Evolutionary conservation across 2,113 vertebrate species (phyloP).

Genomic region (Gnathonemus longibarbis): DNA sequence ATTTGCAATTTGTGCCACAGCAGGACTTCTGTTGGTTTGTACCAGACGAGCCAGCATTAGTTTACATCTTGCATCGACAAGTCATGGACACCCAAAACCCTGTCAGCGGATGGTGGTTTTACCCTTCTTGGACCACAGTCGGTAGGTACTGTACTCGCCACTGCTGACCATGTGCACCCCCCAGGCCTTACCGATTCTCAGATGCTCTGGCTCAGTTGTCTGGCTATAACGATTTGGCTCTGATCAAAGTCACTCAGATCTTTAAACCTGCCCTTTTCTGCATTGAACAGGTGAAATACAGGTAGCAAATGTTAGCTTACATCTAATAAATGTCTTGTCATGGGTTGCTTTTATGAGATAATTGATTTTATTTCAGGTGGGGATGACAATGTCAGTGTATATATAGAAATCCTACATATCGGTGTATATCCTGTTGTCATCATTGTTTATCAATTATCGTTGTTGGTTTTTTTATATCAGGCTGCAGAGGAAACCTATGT

Average conservation of each 20-base stretch:
- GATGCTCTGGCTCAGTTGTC: not conserved
- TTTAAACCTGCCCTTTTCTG: not conserved
- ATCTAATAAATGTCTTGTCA: not conserved
- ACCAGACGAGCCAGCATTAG: not conserved
- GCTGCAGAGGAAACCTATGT: not conserved
- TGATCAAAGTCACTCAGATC: not conserved
- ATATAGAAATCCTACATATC: not conserved
- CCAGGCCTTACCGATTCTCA: not conserved
- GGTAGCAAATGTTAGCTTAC: not conserved
- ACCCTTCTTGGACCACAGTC: not conserved
- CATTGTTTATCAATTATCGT: not conserved
- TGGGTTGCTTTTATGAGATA: not conserved
- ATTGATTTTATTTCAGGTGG: not conserved
- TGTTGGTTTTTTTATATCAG: not conserved
- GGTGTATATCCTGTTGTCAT: not conserved
- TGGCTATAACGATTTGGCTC: not conserved
- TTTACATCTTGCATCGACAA: not conserved
- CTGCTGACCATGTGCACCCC: not conserved
- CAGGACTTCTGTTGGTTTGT: not conserved
- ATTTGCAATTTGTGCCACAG: not conserved
- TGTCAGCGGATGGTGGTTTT: not conserved
- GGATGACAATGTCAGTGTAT: not conserved
- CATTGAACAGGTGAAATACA: not conserved
- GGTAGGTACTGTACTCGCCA: not conserved
- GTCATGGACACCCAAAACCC: not conserved